phyloP scores from a whole-genome alignment of 2,888 invertebrate species.

The Schizaphis graminum region DNA sequence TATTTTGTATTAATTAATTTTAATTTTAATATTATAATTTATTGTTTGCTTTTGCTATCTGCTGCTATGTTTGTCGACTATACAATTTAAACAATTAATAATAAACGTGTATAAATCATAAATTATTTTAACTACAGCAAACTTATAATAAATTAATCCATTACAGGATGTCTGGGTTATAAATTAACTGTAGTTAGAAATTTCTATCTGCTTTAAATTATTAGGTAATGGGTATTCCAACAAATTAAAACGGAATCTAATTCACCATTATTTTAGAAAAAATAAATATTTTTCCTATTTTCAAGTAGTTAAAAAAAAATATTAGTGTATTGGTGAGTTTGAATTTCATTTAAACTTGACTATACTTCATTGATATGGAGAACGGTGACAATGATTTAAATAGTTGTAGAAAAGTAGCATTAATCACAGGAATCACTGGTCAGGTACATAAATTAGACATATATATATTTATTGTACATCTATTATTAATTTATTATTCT shows the following conservation, averaged over 20 bases:
- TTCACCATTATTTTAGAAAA: not conserved
- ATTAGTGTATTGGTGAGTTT: not conserved
- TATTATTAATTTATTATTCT: constrained; percentile 4
- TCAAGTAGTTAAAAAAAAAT: not conserved
- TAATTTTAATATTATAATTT: no score
- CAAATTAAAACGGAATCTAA: not conserved
- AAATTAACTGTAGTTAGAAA: not conserved
- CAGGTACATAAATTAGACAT: constrained; percentile 79
- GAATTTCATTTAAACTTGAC: not conserved
- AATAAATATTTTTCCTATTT: not conserved
- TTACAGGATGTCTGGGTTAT: not conserved
- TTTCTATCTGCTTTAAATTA: not conserved
- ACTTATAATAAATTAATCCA: not conserved
- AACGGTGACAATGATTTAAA: constrained; percentile 67
- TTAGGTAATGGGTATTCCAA: not conserved
- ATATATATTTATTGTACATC: not conserved
- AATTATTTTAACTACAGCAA: not conserved
- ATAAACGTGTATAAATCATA: not conserved
- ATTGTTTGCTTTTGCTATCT: not conserved
- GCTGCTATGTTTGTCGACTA: not conserved
- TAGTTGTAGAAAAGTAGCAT: constrained; percentile 78
- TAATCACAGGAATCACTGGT: constrained; percentile 97
- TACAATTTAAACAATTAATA: not conserved
- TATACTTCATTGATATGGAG: not conserved
- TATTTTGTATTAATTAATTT: no score